These are phyloP conservation scores for Drosophila neoperkinsi DNA, from an alignment of 2,888 invertebrate species.

Conservation along the genomic window DNA sequence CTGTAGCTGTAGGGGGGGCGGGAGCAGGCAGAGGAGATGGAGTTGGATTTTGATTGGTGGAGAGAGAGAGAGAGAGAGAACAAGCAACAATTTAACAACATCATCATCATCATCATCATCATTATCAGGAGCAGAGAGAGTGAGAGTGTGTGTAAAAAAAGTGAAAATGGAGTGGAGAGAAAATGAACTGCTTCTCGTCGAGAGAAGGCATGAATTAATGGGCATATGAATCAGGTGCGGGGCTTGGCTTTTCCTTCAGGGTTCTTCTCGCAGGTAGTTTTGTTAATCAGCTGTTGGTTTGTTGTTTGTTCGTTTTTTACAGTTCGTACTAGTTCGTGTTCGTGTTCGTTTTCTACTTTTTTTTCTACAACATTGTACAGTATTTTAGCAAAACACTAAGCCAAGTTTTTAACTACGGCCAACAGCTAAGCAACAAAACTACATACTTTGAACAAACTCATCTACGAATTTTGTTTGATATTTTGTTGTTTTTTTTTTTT, in stretches of 20 bases:
- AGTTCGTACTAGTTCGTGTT: conserved; percentile 17
- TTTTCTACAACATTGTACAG: conserved; percentile 43
- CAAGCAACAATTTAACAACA: conserved; percentile 6
- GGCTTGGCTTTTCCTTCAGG: background rate
- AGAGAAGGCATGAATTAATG: background rate
- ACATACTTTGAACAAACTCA: conserved; percentile 52
- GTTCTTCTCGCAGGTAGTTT: conserved; percentile 54
- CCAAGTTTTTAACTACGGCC: conserved; percentile 62
- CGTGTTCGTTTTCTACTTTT: conserved; percentile 15
- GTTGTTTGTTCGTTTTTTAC: conserved; percentile 3
- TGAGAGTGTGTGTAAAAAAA: conserved; percentile 6
- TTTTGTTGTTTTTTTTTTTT: conserved; percentile 21
- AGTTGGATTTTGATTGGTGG: conserved; percentile 13
- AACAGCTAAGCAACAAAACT: conserved; percentile 79
- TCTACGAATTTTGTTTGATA: conserved; percentile 44
- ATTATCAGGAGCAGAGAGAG: background rate
- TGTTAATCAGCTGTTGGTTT: conserved; percentile 74
- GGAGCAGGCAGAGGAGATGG: conserved; percentile 34
- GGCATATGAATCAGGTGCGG: background rate
- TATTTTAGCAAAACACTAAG: conserved; percentile 48
- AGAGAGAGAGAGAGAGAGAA: conserved; percentile 5
- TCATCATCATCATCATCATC: background rate
- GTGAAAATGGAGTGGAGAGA: conserved; percentile 3
- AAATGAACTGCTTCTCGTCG: background rate
- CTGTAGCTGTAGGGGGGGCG: conserved; percentile 82